Evolutionary conservation across 2,888 invertebrate genomes (phyloP).

Genomic region (Drosophila barbarae): DNA sequence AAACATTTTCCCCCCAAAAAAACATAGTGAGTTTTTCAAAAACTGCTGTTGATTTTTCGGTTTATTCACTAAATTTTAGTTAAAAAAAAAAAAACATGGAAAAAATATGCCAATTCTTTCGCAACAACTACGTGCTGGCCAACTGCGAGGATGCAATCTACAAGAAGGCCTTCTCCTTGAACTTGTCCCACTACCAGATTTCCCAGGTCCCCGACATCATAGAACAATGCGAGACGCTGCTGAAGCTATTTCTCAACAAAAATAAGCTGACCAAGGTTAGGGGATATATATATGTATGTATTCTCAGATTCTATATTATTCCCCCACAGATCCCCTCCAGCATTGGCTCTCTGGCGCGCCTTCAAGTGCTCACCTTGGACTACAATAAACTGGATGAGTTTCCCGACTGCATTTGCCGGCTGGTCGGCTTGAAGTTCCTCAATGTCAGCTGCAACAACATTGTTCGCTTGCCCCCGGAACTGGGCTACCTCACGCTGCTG

Average conservation of each 20-base stretch:
- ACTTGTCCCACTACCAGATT: conserved; percentile 84
- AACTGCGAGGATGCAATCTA: conserved; percentile 84
- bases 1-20: background rate
- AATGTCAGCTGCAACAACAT: conserved; percentile 86
- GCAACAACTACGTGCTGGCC: conserved; percentile 84
- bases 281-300: background rate
- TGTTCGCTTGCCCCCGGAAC: conserved; percentile 82
- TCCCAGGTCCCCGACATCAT: conserved; percentile 82
- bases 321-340: conserved; percentile 79
- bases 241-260: conserved; percentile 84
- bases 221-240: conserved; percentile 82
- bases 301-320: background rate
- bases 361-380: conserved; percentile 84
- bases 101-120: conserved; percentile 85
- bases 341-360: conserved; percentile 81
- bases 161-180: conserved; percentile 82
- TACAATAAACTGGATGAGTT: conserved; percentile 83
- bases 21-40: conserved; percentile 21
- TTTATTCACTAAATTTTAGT: conserved; percentile 17
- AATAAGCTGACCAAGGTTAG: conserved; percentile 82
- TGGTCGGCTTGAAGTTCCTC: conserved; percentile 83
- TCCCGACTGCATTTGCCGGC: conserved; percentile 82
- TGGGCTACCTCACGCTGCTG: conserved; percentile 82
- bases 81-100: conserved; percentile 80
- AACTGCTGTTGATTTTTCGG: conserved; percentile 4